Percentiles rank a stretch among this genome's conserved stretches.
Evolutionary conservation across 2,113 vertebrate species (phyloP).

Genomic region (Varanus komodoensis): DNA sequence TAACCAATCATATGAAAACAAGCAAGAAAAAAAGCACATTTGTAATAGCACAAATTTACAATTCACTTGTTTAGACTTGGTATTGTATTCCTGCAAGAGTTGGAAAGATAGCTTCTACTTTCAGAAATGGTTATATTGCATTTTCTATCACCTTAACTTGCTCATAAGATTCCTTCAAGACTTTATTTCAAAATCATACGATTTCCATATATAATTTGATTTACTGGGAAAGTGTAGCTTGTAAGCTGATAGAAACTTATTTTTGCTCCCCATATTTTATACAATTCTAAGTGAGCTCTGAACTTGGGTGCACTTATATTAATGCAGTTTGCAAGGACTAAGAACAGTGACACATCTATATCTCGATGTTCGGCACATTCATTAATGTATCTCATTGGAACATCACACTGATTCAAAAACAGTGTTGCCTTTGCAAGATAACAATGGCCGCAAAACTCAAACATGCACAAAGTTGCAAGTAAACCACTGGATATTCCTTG

Average conservation of each 20-base stretch:
- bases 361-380: slow-evolving; percentile 58
- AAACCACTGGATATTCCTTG: not conserved
- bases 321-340: slow-evolving; percentile 42
- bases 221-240: slow-evolving; percentile 46
- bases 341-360: slow-evolving; percentile 16
- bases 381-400: slow-evolving; percentile 40
- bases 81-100: slow-evolving; percentile 62
- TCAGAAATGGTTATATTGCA: slow-evolving; percentile 60
- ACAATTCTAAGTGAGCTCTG: slow-evolving; percentile 9
- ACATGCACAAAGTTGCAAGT: not conserved
- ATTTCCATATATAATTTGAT: slow-evolving; percentile 65
- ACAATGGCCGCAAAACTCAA: not conserved
- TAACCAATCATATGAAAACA: slow-evolving; percentile 66
- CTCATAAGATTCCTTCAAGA: slow-evolving; percentile 63
- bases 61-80: slow-evolving; percentile 67
- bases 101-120: slow-evolving; percentile 59
- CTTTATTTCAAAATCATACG: slow-evolving; percentile 66
- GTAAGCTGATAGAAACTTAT: slow-evolving; percentile 55
- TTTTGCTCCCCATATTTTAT: slow-evolving; percentile 60
- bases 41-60: slow-evolving; percentile 82
- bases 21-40: slow-evolving; percentile 81
- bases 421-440: slow-evolving; percentile 48
- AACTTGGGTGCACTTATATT: slow-evolving; percentile 36
- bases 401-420: slow-evolving; percentile 22
- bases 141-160: slow-evolving; percentile 68